phyloP scores from a whole-genome alignment of 2,797 vertebrate genomes.

The Mallotus villosus region DNA sequence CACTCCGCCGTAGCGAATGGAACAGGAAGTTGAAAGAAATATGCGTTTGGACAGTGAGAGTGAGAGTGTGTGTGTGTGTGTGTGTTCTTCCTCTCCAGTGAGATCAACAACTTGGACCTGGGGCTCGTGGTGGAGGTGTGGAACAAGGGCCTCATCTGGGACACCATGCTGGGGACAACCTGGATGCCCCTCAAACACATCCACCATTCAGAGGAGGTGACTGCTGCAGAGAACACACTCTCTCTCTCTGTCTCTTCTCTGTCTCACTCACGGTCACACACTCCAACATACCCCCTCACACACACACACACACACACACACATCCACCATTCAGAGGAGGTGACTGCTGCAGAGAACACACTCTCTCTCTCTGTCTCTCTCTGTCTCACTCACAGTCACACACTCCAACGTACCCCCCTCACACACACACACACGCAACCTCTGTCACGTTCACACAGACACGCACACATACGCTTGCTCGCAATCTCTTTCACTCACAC shows the following conservation, averaged over 20 bases:
- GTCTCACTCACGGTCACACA: not conserved
- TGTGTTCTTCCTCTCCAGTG: constrained; percentile 70
- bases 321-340: constrained; percentile 92
- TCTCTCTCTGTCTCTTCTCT: too few species aligned
- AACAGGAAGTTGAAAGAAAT: constrained; percentile 49
- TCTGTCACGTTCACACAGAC: not conserved
- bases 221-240: constrained; percentile 13
- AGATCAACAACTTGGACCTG: constrained; percentile 94
- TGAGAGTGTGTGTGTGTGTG: not conserved
- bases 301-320: too few species aligned
- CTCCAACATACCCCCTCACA: not conserved
- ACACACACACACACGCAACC: not conserved
- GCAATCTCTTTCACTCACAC: too few species aligned
- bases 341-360: constrained; percentile 49
- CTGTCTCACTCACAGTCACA: too few species aligned
- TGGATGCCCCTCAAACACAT: constrained; percentile 92
- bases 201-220: constrained; percentile 92
- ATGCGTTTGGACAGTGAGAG: constrained; percentile 35
- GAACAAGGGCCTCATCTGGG: constrained; percentile 99
- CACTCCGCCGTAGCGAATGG: constrained; percentile 54
- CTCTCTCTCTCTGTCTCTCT: not conserved
- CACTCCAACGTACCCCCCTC: not conserved
- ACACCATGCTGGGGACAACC: constrained; percentile 93
- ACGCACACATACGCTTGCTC: not conserved
- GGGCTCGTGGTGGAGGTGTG: constrained; percentile 96